A percentile compares a stretch with the other conserved stretches of the same genome.
These are phyloP conservation scores for Sebastes wilsoni DNA, from an alignment of 2,797 vertebrate species.

Conservation along the genomic window DNA sequence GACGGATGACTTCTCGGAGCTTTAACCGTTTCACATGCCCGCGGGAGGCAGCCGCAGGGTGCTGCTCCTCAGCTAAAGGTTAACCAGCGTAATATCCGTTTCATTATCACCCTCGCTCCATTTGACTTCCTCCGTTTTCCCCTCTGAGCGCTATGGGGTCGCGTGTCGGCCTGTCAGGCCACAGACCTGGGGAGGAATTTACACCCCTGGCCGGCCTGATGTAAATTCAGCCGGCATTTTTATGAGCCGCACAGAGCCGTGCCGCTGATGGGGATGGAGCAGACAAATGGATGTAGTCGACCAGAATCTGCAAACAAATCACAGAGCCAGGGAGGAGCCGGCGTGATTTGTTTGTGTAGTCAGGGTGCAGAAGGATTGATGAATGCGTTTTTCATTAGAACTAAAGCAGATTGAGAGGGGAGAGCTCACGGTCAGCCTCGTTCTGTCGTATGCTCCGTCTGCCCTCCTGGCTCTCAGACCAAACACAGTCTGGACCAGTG, in stretches of 20 bases:
- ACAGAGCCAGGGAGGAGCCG: slow-evolving; percentile 44
- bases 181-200: slow-evolving; percentile 72
- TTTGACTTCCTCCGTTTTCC: slow-evolving; percentile 45
- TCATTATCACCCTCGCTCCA: slow-evolving; percentile 48
- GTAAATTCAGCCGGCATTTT: slow-evolving; percentile 77
- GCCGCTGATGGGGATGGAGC: slow-evolving; percentile 57
- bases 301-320: slow-evolving; percentile 80
- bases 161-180: slow-evolving; percentile 35
- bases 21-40: background rate
- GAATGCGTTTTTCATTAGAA: slow-evolving; percentile 61
- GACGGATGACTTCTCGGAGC: background rate
- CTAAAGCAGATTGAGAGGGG: slow-evolving; percentile 38
- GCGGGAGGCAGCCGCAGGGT: slow-evolving; percentile 31
- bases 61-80: slow-evolving; percentile 49
- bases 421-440: slow-evolving; percentile 19
- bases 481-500: background rate
- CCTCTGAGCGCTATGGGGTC: slow-evolving; percentile 13
- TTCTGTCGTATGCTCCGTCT: background rate
- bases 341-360: slow-evolving; percentile 48
- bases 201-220: slow-evolving; percentile 43
- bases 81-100: slow-evolving; percentile 44
- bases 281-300: slow-evolving; percentile 75
- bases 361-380: slow-evolving; percentile 16
- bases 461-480: slow-evolving; percentile 1
- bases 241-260: slow-evolving; percentile 66